Evolutionary conservation across 1,140 invertebrate species (phyloP), one percentile per base, ranked within the genome.

Genomic region (Rhagoletis pomonella): DNA sequence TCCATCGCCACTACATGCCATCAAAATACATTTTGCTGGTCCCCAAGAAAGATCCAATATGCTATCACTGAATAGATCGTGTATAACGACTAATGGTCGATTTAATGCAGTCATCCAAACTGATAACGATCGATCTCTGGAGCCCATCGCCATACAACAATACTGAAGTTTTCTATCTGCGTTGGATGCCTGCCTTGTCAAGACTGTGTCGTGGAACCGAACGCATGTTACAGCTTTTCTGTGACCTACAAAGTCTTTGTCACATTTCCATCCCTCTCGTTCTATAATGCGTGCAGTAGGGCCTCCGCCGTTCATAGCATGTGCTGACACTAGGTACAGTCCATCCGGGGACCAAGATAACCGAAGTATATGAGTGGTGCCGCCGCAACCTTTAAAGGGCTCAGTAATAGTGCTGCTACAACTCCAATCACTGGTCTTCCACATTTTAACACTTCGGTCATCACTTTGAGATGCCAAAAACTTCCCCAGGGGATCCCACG

Each of bases 271-370:
- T 19, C 97, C 97, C 91, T 98, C 97, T 77, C 98, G 94, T 93
- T 98, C 97, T 42, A 98, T 97, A 85, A 99, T 98, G 93, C 97
- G 97, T 1, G 98, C 98, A 0, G 98, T 99, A 3, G 98, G 98
- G 6, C 98, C 98, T 39, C 92, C 97, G 86, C 98, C 98, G 93
- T 99, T 99, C 97, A 99, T 99, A 1, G 99, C 98, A 94, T 99
- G 98, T 4, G 99, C 98, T 0, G 98, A 98, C 2, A 99, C 96
- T 67, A 99, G 94, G 94, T 98, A 99, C 90, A 98, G 97, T 1
- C 99, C 99, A 94, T 99, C 99, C 2, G 99, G 98, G 55, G 98
- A 99, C 99, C 99, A 99, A 60, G 97, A 97, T 9, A 99, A 94
- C 29, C 99, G 94, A 17, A 99, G 93, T 3, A 99, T 97, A 93